Evolutionary conservation across 2,888 invertebrate species (phyloP), one percentile per base, ranked within the genome.

Genomic region (Carpatolechia fugitivella): DNA sequence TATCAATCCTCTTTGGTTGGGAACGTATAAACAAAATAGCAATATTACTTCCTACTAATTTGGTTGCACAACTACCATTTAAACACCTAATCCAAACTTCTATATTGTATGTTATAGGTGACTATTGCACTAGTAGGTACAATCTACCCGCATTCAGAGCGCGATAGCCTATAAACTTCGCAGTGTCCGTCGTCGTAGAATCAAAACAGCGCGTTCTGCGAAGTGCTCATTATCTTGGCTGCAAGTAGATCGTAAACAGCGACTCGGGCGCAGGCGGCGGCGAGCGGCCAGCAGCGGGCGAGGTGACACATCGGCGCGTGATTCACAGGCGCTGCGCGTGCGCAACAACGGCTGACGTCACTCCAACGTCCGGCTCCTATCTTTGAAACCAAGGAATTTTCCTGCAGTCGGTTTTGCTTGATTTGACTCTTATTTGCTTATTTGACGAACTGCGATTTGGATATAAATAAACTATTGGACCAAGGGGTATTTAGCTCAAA

Each of bases 331-430:
- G 62, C 69, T 76, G 79, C 79, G 78, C 78, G 78, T 72, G 74
- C 77, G 73, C 77, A 81, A 64, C 80, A 78, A 80, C 81, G 76
- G 69, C 67, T 88, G 88, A 88, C 88, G 86, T 88, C 85, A 86
- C 65, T 74, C 20, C 58, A 65, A 70, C 77, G 81, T 85, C 85
- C 85, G 85, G 85, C 65, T 65, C 60, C 65, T 76, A 82, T 76
- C 69, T 65, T 63, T 62, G 56, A 68, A 60, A 55, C 56, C 50
- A 49, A 41, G 62, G 53, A 60, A 62, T 60, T 56, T 58, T 63
- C 57, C 62, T 63, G 61, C 54, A 68, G 24, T n/a, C n/a, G n/a
- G n/a, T n/a, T n/a, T n/a, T n/a, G n/a, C n/a, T n/a, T n/a, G n/a
- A n/a, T n/a, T n/a, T n/a, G n/a, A n/a, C n/a, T n/a, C n/a, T n/a